These are phyloP conservation scores for Drosophila rhopaloa DNA, from an alignment of 1,140 invertebrate genomes.

Conservation along the genomic window DNA sequence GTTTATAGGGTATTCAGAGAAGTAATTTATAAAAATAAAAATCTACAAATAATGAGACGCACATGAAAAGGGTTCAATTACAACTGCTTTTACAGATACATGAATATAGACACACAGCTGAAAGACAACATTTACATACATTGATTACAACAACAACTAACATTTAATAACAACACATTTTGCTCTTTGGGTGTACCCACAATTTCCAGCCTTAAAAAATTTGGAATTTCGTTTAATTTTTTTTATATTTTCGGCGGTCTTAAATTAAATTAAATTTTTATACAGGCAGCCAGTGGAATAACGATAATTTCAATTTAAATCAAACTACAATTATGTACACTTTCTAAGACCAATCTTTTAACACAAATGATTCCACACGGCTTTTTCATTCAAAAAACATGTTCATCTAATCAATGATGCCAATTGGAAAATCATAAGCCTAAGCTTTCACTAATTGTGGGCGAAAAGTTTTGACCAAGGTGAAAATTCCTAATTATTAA, in stretches of 20 bases:
- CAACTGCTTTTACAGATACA: conserved; percentile 33
- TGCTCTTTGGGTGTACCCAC: conserved; percentile 30
- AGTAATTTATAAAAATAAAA: conserved; percentile 4
- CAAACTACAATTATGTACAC: conserved; percentile 39
- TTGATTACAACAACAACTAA: conserved; percentile 80
- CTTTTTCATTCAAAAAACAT: conserved; percentile 34
- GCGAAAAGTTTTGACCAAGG: conserved; percentile 65
- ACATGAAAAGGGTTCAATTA: conserved; percentile 32
- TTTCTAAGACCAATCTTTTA: conserved; percentile 43
- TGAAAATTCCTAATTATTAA: conserved; percentile 68
- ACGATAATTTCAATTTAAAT: conserved; percentile 32
- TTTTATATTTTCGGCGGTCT: conserved; percentile 3
- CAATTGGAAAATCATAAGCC: conserved; percentile 71
- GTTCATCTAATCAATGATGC: conserved; percentile 56
- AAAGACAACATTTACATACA: conserved; percentile 75
- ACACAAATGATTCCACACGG: conserved; percentile 65
- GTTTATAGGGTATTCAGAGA: conserved; percentile 6
- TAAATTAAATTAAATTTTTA: not conserved
- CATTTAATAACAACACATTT: conserved; percentile 61
- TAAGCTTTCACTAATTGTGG: conserved; percentile 63
- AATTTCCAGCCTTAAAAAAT: conserved; percentile 42
- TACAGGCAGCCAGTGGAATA: conserved; percentile 64
- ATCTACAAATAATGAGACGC: conserved; percentile 70
- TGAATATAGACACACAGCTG: conserved; percentile 52
- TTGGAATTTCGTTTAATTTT: conserved; percentile 22